Evolutionary conservation across 2,113 vertebrate genomes (phyloP).

Genomic region (Poecile atricapillus): DNA sequence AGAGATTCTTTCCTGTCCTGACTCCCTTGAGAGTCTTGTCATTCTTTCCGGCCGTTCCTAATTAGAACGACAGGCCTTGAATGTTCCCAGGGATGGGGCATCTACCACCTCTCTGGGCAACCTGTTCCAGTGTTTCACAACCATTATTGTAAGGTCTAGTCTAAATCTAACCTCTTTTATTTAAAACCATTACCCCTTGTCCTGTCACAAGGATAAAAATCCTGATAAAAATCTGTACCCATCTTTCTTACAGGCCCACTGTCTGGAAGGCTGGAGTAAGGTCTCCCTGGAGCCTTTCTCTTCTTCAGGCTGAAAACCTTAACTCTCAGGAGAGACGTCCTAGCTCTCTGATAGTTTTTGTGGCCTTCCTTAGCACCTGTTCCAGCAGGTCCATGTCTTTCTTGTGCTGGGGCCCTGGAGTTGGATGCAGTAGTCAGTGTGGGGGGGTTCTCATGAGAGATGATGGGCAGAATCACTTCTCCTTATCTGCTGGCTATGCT

Average conservation of each 20-base stretch:
- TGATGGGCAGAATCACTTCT: not conserved
- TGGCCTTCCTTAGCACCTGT: not conserved
- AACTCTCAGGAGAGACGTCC: not conserved
- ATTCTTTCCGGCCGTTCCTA: too few relatives aligned
- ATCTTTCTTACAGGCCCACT: not conserved
- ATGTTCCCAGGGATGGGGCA: not conserved
- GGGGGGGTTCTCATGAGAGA: not conserved
- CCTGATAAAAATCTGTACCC: not conserved
- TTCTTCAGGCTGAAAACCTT: not conserved
- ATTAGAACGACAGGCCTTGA: too few relatives aligned
- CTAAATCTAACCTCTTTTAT: not conserved
- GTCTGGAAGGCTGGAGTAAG: not conserved
- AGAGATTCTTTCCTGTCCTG: too few relatives aligned
- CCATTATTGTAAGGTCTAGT: not conserved
- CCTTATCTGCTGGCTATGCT: not conserved
- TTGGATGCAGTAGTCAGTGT: not conserved
- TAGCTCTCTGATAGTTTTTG: rapidly evolving
- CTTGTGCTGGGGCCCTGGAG: not conserved
- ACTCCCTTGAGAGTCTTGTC: too few relatives aligned
- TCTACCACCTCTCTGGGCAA: not conserved
- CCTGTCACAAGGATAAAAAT: not conserved
- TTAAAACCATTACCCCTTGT: not conserved
- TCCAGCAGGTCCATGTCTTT: not conserved
- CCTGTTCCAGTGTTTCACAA: not conserved
- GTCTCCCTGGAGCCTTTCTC: not conserved